These are phyloP conservation scores for Eristalinus aeneus DNA, from an alignment of 2,888 invertebrate species.

Conservation along the genomic window DNA sequence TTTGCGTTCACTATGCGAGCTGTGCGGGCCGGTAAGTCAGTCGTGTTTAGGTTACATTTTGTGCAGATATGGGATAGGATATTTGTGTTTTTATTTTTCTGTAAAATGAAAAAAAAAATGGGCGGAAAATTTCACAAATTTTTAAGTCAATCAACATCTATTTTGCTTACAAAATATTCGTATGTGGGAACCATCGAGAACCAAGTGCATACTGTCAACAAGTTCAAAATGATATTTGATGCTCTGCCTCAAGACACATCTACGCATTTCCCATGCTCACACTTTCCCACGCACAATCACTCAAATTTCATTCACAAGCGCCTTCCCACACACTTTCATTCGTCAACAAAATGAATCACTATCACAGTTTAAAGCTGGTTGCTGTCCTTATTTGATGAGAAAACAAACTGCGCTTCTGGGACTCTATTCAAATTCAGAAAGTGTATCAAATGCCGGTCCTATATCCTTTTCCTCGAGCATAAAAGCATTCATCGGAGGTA, in stretches of 20 bases:
- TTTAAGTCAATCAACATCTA: too few relatives aligned
- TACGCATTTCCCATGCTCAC: not conserved
- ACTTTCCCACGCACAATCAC: not conserved
- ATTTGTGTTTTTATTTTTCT: too few relatives aligned
- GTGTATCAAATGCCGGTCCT: not conserved
- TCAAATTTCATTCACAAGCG: not conserved
- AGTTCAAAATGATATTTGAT: too few relatives aligned
- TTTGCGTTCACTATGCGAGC: too few relatives aligned
- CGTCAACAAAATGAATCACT: not conserved
- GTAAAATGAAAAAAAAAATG: too few relatives aligned
- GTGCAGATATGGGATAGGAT: too few relatives aligned
- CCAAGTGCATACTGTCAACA: too few relatives aligned
- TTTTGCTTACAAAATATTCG: too few relatives aligned
- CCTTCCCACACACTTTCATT: not conserved
- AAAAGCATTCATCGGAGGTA: not conserved
- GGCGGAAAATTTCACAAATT: too few relatives aligned
- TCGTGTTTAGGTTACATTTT: too few relatives aligned
- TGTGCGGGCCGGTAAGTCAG: too few relatives aligned
- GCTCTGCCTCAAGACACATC: not conserved
- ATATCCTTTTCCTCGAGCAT: not conserved
- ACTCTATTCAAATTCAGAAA: not conserved
- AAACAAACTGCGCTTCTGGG: not conserved
- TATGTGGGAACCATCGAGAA: too few relatives aligned
- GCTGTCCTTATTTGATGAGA: not conserved
- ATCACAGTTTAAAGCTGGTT: not conserved